These are phyloP conservation scores for Ctenoplectra terminalis DNA, from an alignment of 1,140 invertebrate genomes.

Conservation along the genomic window DNA sequence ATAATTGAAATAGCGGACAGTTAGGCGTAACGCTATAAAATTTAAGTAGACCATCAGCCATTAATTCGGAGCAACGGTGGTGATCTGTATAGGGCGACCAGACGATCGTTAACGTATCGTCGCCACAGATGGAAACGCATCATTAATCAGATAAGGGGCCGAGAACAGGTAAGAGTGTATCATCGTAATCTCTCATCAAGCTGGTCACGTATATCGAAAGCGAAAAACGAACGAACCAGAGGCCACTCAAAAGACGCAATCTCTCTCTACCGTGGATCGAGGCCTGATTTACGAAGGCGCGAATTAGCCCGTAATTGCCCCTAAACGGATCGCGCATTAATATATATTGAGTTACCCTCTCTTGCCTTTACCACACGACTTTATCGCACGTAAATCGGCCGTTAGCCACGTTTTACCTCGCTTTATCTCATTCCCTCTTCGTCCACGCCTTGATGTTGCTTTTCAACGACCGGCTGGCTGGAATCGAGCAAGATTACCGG, in stretches of 20 bases:
- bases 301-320: conserved; percentile 46
- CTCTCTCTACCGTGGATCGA: not conserved
- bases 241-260: not conserved
- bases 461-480: not conserved
- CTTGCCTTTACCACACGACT: not conserved
- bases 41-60: conserved; percentile 4
- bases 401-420: conserved; percentile 7
- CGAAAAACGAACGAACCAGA: conserved; percentile 1
- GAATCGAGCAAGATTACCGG: conserved; percentile 16
- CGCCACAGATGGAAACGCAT: conserved; percentile 41
- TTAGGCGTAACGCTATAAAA: not conserved
- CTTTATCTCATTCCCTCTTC: not conserved
- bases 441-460: not conserved
- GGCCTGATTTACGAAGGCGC: conserved; percentile 45
- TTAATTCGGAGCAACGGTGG: not conserved
- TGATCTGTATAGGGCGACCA: not conserved
- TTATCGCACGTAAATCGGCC: conserved; percentile 50
- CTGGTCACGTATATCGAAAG: conserved; percentile 11
- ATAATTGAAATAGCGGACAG: conserved; percentile 19
- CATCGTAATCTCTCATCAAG: conserved; percentile 35
- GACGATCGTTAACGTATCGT: conserved; percentile 25
- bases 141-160: conserved; percentile 53
- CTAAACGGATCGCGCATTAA: conserved; percentile 45
- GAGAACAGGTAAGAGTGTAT: conserved; percentile 25
- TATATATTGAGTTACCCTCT: conserved; percentile 42